Percentiles rank a stretch among this genome's conserved stretches.
Evolutionary conservation across 2,113 vertebrate species (phyloP).

Genomic region (Pholis gunnellus): DNA sequence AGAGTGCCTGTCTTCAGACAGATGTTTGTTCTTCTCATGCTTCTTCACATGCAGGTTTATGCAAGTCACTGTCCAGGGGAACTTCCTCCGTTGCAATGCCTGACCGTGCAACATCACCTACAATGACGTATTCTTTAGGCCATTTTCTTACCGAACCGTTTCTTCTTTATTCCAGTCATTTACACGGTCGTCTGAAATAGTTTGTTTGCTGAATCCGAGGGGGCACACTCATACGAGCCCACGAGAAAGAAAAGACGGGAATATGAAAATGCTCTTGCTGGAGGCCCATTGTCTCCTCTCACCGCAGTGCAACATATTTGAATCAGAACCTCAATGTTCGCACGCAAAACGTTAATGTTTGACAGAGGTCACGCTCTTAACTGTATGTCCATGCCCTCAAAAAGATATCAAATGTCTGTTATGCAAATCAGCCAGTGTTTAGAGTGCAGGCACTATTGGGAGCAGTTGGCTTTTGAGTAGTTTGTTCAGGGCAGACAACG

Average conservation of each 20-base stretch:
- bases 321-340: background rate
- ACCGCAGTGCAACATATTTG: background rate
- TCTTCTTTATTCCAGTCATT: background rate
- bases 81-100: too few relatives aligned
- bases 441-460: background rate
- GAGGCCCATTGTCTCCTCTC: background rate
- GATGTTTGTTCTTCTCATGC: background rate
- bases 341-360: conserved; percentile 2
- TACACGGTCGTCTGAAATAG: background rate
- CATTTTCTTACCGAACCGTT: too few relatives aligned
- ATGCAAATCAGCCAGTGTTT: conserved; percentile 51
- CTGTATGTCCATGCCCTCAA: background rate
- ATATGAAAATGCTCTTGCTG: background rate
- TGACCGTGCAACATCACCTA: too few relatives aligned
- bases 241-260: too few relatives aligned
- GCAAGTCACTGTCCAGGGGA: background rate
- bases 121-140: too few relatives aligned
- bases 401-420: conserved; percentile 31
- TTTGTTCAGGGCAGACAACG: background rate
- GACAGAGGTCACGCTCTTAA: background rate
- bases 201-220: background rate
- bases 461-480: background rate
- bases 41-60: background rate
- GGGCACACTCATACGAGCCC: too few relatives aligned
- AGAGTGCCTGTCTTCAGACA: too few relatives aligned